A percentile compares a stretch with the other conserved stretches of the same genome.
Evolutionary conservation across 1,140 invertebrate species (phyloP).

Genomic region (Drosophila grimshawi): DNA sequence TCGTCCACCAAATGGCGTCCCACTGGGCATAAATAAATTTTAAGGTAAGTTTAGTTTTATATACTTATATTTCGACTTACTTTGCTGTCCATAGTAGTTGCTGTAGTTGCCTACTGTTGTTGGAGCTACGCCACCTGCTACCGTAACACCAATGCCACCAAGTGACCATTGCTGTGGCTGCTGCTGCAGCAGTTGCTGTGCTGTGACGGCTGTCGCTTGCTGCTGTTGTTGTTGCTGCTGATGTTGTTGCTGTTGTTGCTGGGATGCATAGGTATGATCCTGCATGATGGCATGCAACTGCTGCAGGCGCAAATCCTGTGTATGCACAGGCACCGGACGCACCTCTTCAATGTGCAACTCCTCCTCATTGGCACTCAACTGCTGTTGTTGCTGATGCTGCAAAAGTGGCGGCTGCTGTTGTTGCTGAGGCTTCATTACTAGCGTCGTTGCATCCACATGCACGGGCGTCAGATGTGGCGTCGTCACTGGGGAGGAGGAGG

Average conservation of each 20-base stretch:
- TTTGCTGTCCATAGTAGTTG: slow-evolving; percentile 66
- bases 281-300: slow-evolving; percentile 88
- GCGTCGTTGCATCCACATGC: slow-evolving; percentile 21
- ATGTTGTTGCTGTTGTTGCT: slow-evolving; percentile 85
- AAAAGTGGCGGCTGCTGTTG: slow-evolving; percentile 5
- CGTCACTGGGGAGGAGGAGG: neutral
- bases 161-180: slow-evolving; percentile 76
- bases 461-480: slow-evolving; percentile 12
- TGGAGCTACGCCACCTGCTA: slow-evolving; percentile 33
- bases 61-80: slow-evolving; percentile 50
- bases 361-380: slow-evolving; percentile 65
- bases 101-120: slow-evolving; percentile 31
- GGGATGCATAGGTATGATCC: slow-evolving; percentile 92
- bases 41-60: neutral
- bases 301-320: slow-evolving; percentile 85
- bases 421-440: slow-evolving; percentile 26
- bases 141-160: slow-evolving; percentile 75
- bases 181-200: slow-evolving; percentile 50
- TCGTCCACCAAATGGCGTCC: slow-evolving; percentile 85
- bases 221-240: slow-evolving; percentile 38
- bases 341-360: slow-evolving; percentile 84
- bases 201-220: slow-evolving; percentile 21
- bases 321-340: slow-evolving; percentile 79
- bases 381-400: slow-evolving; percentile 34
- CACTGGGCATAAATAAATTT: slow-evolving; percentile 44